phyloP scores from a whole-genome alignment of 30 jellyfish, hydroid and myxozoan genomes.

The Clytia hemisphaerica region DNA sequence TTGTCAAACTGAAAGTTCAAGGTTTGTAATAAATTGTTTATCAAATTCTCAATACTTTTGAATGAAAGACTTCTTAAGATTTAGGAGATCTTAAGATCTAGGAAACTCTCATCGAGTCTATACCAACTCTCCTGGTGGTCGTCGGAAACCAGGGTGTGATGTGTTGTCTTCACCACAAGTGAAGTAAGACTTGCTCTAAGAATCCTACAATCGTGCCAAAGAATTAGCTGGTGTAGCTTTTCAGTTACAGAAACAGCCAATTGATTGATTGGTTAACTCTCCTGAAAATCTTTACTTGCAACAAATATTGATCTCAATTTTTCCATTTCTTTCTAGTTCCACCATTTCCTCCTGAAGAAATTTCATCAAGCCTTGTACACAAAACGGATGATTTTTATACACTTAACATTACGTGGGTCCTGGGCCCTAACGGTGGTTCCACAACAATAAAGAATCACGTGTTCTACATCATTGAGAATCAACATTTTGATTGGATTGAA shows the following conservation, averaged over 20 bases:
- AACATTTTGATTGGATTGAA: constrained; percentile 15
- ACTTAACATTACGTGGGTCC: constrained; percentile 70
- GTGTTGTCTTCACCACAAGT: no score
- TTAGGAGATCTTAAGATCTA: no score
- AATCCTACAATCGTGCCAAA: no score
- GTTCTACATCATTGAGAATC: constrained; percentile 21
- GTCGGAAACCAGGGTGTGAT: no score
- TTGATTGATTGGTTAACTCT: no score
- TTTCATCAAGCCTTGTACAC: constrained; percentile 24
- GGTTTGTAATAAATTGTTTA: constrained; percentile 13
- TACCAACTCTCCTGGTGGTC: no score
- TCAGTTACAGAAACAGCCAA: not conserved
- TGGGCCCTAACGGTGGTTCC: constrained; percentile 59
- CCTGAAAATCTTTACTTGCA: no score
- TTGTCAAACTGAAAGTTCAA: constrained; percentile 73
- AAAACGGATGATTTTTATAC: no score
- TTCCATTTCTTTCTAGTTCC: constrained; percentile 27
- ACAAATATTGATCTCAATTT: not conserved
- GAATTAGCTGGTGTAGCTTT: no score
- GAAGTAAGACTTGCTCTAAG: no score
- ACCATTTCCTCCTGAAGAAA: constrained; percentile 54
- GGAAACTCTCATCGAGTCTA: no score
- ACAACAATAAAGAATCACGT: constrained; percentile 39
- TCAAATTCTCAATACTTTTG: not conserved
- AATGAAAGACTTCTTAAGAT: no score